These are phyloP conservation scores for Ictalurus punctatus DNA, from an alignment of 2,113 vertebrate species.

Conservation along the genomic window DNA sequence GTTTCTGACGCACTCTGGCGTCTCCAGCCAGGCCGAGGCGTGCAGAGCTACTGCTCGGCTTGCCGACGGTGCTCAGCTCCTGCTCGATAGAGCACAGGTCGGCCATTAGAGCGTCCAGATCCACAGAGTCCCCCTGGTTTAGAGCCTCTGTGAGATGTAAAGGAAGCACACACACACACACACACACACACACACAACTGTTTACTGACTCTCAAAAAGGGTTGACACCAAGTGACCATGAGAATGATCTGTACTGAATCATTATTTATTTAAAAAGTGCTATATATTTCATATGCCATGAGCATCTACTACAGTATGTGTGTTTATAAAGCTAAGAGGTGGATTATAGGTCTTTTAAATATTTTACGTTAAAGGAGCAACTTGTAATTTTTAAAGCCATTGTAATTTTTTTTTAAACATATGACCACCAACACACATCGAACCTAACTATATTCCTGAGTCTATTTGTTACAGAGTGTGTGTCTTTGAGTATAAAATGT, in stretches of 20 bases:
- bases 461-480: background rate
- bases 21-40: slow-evolving; percentile 76
- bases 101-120: slow-evolving; percentile 95
- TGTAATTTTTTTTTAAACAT: background rate
- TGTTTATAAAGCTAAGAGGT: background rate
- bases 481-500: background rate
- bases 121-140: slow-evolving; percentile 92
- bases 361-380: background rate
- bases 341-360: background rate
- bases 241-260: background rate
- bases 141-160: slow-evolving; percentile 82
- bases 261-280: background rate
- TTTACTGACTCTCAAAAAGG: background rate
- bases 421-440: background rate
- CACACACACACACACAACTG: slow-evolving; percentile 19
- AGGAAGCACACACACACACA: slow-evolving; percentile 51
- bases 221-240: background rate
- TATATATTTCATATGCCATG: background rate
- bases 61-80: slow-evolving; percentile 88
- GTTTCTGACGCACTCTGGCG: slow-evolving; percentile 79
- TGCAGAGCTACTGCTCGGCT: slow-evolving; percentile 73
- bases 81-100: slow-evolving; percentile 97
- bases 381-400: background rate
- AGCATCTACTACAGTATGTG: background rate
- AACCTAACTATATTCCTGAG: background rate